Evolutionary conservation across 2,888 invertebrate species (phyloP), one percentile per base, ranked within the genome.

Genomic region (Tinea pellionella): DNA sequence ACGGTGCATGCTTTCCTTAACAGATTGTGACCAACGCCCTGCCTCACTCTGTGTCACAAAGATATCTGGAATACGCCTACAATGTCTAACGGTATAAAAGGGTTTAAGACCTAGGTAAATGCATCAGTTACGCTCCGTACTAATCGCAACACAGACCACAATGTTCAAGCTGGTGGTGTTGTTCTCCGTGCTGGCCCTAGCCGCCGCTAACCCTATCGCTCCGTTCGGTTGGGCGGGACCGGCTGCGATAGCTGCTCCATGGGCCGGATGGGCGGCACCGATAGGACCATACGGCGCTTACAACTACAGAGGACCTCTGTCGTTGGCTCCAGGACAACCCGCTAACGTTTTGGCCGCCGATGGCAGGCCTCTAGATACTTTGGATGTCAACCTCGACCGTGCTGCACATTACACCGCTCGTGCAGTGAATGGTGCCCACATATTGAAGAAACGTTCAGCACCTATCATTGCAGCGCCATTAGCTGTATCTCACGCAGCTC

Each of bases 131-230:
- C 71, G 73, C 69, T 71, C 65, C 70, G 72, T 68, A 71, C 67
- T 70, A 70, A 73, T 73, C 78, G 69, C 84, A 83, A 80, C 80
- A 82, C 84, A 88, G 85, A 85, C 81, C 84, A 88, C 79, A 81
- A 88, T 88, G 88, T 83, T 79, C 70, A 88, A 85, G 79, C 75
- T 88, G 89, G 89, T 90, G 88, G 90, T 90, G 81, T 90, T 91
- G 89, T 90, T 88, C 72, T 89, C 88, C 73, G 79, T 90, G 64
- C 71, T 91, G 69, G 89, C 90, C 71, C 69, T 90, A 64, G 90
- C 82, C 67, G 86, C 85, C 60, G 89, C 91, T 65, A 78, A 72
- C 61, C 83, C 85, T 56, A 70, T 47, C 1, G 61, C 58, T 11
- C 61, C 65, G 67, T 15, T 56, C 42, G 61, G 57, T 15, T 53